Evolutionary conservation across 1,140 invertebrate species (phyloP).

Genomic region (Lasioglossum baleicum): DNA sequence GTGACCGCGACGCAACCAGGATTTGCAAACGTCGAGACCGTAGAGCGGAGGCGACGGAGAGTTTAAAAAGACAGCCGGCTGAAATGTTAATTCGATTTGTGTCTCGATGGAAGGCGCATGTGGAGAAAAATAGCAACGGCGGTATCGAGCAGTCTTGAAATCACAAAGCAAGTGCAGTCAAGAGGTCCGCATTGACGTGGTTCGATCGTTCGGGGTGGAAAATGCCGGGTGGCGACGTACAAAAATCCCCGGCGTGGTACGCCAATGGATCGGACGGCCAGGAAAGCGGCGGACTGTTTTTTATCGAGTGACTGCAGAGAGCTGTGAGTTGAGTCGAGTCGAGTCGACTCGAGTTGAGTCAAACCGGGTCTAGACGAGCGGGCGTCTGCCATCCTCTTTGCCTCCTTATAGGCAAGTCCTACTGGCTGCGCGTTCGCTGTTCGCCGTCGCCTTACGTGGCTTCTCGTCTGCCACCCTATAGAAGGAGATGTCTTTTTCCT

Average conservation of each 20-base stretch:
- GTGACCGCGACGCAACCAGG: too few species aligned
- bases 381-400: conserved; percentile 63
- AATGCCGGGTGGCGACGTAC: not conserved
- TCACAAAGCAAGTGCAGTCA: conserved; percentile 7
- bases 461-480: conserved; percentile 26
- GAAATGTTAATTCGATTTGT: not conserved
- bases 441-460: conserved; percentile 45
- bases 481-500: conserved; percentile 45
- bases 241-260: conserved; percentile 33
- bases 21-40: too few species aligned
- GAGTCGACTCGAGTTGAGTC: too few species aligned
- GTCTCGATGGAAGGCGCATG: not conserved
- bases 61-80: not conserved
- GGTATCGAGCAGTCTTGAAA: not conserved
- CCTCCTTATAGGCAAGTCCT: conserved; percentile 60
- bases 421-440: conserved; percentile 11
- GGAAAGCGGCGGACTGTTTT: conserved; percentile 66
- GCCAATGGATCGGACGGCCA: conserved; percentile 63
- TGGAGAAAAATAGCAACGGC: not conserved
- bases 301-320: conserved; percentile 70
- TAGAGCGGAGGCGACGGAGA: too few species aligned
- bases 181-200: not conserved
- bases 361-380: conserved; percentile 59
- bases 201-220: conserved; percentile 1
- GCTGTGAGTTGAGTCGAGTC: conserved; percentile 64